Conservation (phyloP, 1,140 invertebrate species). For the Drosophila punjabiensis region DNA sequence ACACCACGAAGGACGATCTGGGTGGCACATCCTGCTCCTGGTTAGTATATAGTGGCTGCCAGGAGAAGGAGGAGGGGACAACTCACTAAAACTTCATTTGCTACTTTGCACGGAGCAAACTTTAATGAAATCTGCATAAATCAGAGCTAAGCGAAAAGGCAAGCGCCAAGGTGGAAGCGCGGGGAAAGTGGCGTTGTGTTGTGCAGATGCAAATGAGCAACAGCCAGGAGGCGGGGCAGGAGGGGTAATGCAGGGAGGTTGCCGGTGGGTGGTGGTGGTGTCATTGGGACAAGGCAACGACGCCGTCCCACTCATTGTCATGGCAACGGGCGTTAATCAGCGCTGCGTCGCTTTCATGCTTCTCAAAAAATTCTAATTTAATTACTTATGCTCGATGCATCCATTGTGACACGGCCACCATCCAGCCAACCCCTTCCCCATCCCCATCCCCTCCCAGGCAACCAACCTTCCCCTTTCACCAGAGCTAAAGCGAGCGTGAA, state of each 20-base stretch:
- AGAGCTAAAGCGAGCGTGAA: constrained; percentile 71
- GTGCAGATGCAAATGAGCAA: constrained; percentile 78
- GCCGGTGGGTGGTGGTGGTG: constrained; percentile 7
- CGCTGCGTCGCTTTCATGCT: constrained; percentile 67
- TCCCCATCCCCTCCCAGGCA: neutral
- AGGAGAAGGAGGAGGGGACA: neutral
- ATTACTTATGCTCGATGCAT: constrained; percentile 85
- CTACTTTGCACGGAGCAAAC: constrained; percentile 75
- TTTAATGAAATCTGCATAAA: constrained; percentile 85
- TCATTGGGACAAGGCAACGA: constrained; percentile 27
- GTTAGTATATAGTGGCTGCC: neutral
- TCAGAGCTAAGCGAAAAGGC: constrained; percentile 75
- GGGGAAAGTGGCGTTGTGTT: constrained; percentile 1
- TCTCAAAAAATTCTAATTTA: constrained; percentile 85
- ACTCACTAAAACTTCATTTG: constrained; percentile 80
- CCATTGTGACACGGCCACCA: constrained; percentile 74
- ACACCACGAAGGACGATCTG: constrained; percentile 72
- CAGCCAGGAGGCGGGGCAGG: constrained; percentile 17
- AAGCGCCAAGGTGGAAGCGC: constrained; percentile 11
- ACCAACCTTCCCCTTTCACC: neutral
- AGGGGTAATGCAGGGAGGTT: neutral
- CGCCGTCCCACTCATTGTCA: constrained; percentile 48
- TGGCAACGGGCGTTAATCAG: constrained; percentile 80
- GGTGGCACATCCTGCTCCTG: constrained; percentile 9
- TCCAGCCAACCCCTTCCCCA: neutral